Conservation (phyloP, 2,888 invertebrate species). For the Argyresthia goedartella region DNA sequence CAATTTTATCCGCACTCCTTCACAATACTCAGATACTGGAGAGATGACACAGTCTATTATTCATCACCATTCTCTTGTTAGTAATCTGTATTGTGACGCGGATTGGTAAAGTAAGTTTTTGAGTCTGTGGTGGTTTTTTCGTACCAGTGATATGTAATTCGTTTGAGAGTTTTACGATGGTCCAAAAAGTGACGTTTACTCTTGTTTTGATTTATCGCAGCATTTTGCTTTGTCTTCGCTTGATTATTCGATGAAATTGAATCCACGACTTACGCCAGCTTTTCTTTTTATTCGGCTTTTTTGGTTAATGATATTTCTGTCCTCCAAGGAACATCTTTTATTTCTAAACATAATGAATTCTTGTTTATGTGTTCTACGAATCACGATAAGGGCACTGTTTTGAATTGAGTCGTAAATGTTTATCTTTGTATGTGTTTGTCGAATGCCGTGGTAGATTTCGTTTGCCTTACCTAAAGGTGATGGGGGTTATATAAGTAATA, state of each 20-base stretch:
- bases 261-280: conserved; percentile 18
- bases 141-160: not conserved
- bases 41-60: not conserved
- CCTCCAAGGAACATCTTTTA: conserved; percentile 21
- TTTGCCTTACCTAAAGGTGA: too few relatives aligned
- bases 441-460: not conserved
- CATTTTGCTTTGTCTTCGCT: conserved; percentile 30
- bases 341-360: conserved; percentile 26
- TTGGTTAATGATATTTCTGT: conserved; percentile 23
- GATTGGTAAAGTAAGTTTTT: too few relatives aligned
- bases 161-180: conserved; percentile 33
- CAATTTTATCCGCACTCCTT: conserved; percentile 20
- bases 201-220: conserved; percentile 39
- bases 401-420: conserved; percentile 4
- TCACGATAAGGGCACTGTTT: conserved; percentile 3
- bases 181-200: conserved; percentile 46
- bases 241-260: conserved; percentile 31
- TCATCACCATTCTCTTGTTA: not conserved
- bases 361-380: conserved; percentile 26
- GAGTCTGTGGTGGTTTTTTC: not conserved
- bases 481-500: not conserved
- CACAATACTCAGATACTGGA: conserved; percentile 12
- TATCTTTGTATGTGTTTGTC: not conserved
- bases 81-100: too few relatives aligned
- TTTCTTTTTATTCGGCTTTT: conserved; percentile 14